Conservation (phyloP, 2,888 invertebrate genomes). For the Dynastes hyllus region DNA sequence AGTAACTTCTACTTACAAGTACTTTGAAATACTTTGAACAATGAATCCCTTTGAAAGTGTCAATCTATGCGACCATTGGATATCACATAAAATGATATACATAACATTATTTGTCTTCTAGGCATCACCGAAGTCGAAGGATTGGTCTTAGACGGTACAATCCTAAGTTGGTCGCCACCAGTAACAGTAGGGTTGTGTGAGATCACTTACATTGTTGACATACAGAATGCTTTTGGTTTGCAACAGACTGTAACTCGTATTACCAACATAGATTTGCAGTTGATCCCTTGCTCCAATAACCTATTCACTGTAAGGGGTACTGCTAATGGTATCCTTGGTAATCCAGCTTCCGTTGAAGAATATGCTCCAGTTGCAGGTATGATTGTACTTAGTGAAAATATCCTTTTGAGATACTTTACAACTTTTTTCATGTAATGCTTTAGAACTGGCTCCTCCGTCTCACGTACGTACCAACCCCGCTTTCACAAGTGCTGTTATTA, state of each 20-base stretch:
- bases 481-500: constrained; percentile 32
- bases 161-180: constrained; percentile 37
- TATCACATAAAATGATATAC: too few relatives aligned
- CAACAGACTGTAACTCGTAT: background rate
- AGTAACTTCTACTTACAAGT: too few relatives aligned
- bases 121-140: constrained; percentile 27
- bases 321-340: constrained; percentile 9
- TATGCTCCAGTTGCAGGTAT: constrained; percentile 18
- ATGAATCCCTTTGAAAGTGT: too few relatives aligned
- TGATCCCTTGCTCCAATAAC: constrained; percentile 39
- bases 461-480: constrained; percentile 24
- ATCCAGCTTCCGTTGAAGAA: background rate
- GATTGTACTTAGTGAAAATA: background rate
- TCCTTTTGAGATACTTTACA: background rate
- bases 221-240: constrained; percentile 6
- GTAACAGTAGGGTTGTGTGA: constrained; percentile 31
- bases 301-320: constrained; percentile 15
- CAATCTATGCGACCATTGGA: too few relatives aligned
- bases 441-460: constrained; percentile 26
- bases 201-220: constrained; percentile 19
- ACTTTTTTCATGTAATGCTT: background rate
- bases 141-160: constrained; percentile 3
- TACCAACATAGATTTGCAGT: background rate
- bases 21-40: too few relatives aligned
- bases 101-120: background rate